A percentile compares a stretch with the other conserved stretches of the same genome.
Conservation (phyloP, 2,113 vertebrate species). For the Cheilinus undulatus region DNA sequence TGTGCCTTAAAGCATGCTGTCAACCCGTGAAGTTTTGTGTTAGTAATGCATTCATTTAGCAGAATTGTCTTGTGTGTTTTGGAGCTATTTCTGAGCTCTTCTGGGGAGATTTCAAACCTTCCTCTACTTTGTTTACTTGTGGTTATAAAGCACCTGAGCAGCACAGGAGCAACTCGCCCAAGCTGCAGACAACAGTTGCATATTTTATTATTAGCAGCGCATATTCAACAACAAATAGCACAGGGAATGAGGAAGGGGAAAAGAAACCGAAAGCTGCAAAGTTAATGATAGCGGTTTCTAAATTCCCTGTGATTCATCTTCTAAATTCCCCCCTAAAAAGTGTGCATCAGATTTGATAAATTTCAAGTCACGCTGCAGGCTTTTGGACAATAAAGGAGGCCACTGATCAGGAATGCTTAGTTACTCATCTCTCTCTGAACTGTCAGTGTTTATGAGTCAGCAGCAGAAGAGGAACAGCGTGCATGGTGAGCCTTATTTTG, state of each 20-base stretch:
- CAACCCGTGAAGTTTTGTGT: background rate
- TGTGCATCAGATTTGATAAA: background rate
- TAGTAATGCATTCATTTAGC: background rate
- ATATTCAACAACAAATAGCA: background rate
- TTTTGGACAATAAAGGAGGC: constrained; percentile 19
- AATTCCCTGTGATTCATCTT: constrained; percentile 31
- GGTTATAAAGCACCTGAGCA: background rate
- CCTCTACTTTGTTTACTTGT: background rate
- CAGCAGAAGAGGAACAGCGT: constrained; percentile 18
- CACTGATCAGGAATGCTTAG: constrained; percentile 18
- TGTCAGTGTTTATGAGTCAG: constrained; percentile 18
- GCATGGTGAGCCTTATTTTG: constrained; percentile 9
- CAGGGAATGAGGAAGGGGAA: background rate
- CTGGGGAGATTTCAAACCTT: background rate
- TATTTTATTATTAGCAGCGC: constrained; percentile 6
- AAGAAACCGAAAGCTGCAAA: constrained; percentile 6
- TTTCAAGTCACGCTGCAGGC: constrained; percentile 35
- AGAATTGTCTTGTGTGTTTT: background rate
- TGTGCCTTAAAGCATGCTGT: background rate
- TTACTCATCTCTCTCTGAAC: constrained; percentile 28
- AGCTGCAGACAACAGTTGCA: background rate
- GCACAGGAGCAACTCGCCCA: background rate
- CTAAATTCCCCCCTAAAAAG: constrained; percentile 13
- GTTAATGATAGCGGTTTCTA: constrained; percentile 20
- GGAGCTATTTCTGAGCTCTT: background rate